Evolutionary conservation across 2,888 invertebrate species (phyloP).

Genomic region (Keiferia lycopersicella): DNA sequence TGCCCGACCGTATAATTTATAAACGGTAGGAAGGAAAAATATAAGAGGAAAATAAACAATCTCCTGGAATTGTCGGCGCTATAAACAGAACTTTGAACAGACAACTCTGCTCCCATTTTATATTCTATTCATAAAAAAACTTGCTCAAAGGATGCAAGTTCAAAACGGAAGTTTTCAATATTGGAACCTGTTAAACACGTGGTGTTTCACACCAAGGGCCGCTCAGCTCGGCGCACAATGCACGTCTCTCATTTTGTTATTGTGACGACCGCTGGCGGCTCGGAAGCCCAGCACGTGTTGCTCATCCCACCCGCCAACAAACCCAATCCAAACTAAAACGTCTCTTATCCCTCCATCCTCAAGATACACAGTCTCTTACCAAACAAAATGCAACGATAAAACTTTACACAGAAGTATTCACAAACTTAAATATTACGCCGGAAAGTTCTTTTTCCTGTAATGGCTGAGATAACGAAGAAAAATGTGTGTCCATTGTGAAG

Average conservation of each 20-base stretch:
- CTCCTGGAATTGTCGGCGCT: not conserved
- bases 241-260: conserved; percentile 68
- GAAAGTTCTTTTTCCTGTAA: conserved; percentile 43
- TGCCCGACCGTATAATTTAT: not conserved
- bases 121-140: conserved; percentile 10
- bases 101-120: not conserved
- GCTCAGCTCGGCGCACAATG: conserved; percentile 57
- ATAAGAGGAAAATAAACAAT: not conserved
- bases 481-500: conserved; percentile 43
- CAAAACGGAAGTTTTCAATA: conserved; percentile 49
- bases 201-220: conserved; percentile 50
- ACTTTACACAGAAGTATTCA: conserved; percentile 32
- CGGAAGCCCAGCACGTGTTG: conserved; percentile 70
- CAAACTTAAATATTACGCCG: conserved; percentile 38
- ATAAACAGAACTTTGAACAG: conserved; percentile 9
- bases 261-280: conserved; percentile 63
- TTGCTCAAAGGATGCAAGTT: conserved; percentile 22
- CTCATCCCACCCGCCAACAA: conserved; percentile 52
- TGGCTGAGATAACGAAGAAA: conserved; percentile 37
- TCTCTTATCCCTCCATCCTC: conserved; percentile 37
- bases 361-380: conserved; percentile 39
- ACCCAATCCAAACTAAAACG: conserved; percentile 41
- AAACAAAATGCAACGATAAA: conserved; percentile 28
- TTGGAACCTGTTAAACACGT: conserved; percentile 72
- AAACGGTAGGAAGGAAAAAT: not conserved